Base-by-base conservation (phyloP, 1,140 invertebrate species). In the Drosophila oshimai region DNA sequence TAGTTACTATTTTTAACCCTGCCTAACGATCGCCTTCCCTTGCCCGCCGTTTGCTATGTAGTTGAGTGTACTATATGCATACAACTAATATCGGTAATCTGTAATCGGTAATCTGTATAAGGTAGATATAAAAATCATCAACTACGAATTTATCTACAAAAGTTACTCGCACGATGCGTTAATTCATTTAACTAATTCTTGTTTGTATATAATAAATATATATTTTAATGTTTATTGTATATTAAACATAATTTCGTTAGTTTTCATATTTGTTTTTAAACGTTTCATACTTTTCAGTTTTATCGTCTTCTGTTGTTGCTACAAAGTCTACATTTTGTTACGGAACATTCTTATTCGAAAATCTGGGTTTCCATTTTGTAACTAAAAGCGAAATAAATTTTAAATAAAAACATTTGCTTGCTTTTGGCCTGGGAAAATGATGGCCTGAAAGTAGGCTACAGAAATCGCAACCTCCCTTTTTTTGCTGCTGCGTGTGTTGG, bases 131-230 rank as follows among this genome's bases (percentile, higher is more conserved):
- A 84, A 83, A 88, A 76, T 77, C 70, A 84, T 84, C 79, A 74
- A 78, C 75, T 89, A 87, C 81, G 57, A 88, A 84, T 89, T 80
- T 84, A 84, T 81, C 86, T 89, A 89, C 86, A 89, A 84, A 77
- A 89, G 67, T 77, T 73, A 73, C 36, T 73, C 69, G 24, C 41
- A 24, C 24, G 39, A 79, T 79, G 74, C 70, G 45, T 33, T 33
- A 57, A 68, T 60, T 36, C 54, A 65, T 70, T 76, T 51, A 88
- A 80, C 73, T 87, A 80, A 87, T 78, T 42, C 24, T 50, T 31
- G n/a, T 20, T 83, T 74, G 64, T 83, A 74, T 83, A 77, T 73
- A 58, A 57, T 65, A 73, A 58, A 74, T 67, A 84, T 74, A 69
- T 61, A 67, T 65, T 83, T 50, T 79, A 54, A 55, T 77, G 65